These are phyloP conservation scores for Phaethon lepturus DNA, from an alignment of 2,113 vertebrate species.

Conservation along the genomic window DNA sequence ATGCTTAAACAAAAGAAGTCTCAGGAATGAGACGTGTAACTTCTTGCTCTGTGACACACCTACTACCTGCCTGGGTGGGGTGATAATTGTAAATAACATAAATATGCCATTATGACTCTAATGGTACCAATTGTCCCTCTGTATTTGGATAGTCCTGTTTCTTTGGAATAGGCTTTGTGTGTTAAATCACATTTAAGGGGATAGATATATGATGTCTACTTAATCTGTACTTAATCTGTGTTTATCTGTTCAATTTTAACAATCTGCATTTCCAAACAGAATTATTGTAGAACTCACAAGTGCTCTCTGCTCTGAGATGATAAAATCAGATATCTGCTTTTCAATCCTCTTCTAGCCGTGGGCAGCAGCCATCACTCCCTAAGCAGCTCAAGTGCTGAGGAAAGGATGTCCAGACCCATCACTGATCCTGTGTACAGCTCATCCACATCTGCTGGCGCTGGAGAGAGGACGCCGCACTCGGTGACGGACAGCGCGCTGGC, in stretches of 20 bases:
- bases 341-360: constrained; percentile 1
- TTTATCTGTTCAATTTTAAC: background rate
- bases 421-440: background rate
- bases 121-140: background rate
- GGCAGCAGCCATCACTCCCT: background rate
- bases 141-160: background rate
- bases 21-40: background rate
- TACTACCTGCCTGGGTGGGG: background rate
- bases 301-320: background rate
- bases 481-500: background rate
- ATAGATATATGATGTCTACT: background rate
- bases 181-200: background rate
- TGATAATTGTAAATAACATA: background rate
- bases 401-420: background rate
- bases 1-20: background rate
- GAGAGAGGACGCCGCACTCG: background rate
- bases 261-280: background rate
- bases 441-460: background rate
- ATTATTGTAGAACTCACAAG: background rate
- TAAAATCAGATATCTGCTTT: background rate
- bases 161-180: background rate
- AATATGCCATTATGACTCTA: background rate
- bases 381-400: background rate
- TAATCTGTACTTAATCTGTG: background rate
- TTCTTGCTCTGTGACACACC: background rate